Percentiles rank a stretch among this genome's conserved stretches.
These are phyloP conservation scores for Apodemia hepburni DNA, from an alignment of 2,888 invertebrate genomes.

Conservation along the genomic window DNA sequence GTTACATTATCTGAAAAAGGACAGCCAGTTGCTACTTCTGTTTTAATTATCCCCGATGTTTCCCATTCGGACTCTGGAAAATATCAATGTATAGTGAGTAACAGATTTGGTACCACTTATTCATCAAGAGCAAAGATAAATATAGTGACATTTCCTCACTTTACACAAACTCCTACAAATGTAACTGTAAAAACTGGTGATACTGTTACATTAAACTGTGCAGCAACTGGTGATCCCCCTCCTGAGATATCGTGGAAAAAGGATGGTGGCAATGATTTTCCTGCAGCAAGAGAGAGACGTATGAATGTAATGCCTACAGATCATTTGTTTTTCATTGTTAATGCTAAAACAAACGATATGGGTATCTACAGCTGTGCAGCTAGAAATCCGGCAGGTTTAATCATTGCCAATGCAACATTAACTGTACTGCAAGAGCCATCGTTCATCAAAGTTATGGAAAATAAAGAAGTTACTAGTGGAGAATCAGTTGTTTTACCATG, in stretches of 20 bases:
- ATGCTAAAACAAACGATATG: slow-evolving; percentile 92
- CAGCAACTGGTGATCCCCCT: slow-evolving; percentile 92
- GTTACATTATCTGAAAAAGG: slow-evolving; percentile 72
- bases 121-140: slow-evolving; percentile 92
- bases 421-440: slow-evolving; percentile 93
- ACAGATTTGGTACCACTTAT: slow-evolving; percentile 93
- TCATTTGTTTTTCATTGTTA: slow-evolving; percentile 95
- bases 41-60: slow-evolving; percentile 87
- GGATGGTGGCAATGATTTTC: slow-evolving; percentile 96
- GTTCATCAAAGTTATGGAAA: slow-evolving; percentile 91
- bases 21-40: slow-evolving; percentile 84
- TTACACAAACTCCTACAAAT: slow-evolving; percentile 91
- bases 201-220: slow-evolving; percentile 93
- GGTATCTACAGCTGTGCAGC: slow-evolving; percentile 97
- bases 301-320: slow-evolving; percentile 96
- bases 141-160: slow-evolving; percentile 93
- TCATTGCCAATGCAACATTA: slow-evolving; percentile 92
- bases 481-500: slow-evolving; percentile 94
- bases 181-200: slow-evolving; percentile 91
- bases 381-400: slow-evolving; percentile 92
- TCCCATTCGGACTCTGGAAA: slow-evolving; percentile 90
- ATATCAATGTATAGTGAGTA: slow-evolving; percentile 96
- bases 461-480: slow-evolving; percentile 90
- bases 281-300: slow-evolving; percentile 94
- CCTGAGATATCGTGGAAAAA: slow-evolving; percentile 96